Conservation (phyloP, 1,140 invertebrate genomes). For the Solenopsis invicta region DNA sequence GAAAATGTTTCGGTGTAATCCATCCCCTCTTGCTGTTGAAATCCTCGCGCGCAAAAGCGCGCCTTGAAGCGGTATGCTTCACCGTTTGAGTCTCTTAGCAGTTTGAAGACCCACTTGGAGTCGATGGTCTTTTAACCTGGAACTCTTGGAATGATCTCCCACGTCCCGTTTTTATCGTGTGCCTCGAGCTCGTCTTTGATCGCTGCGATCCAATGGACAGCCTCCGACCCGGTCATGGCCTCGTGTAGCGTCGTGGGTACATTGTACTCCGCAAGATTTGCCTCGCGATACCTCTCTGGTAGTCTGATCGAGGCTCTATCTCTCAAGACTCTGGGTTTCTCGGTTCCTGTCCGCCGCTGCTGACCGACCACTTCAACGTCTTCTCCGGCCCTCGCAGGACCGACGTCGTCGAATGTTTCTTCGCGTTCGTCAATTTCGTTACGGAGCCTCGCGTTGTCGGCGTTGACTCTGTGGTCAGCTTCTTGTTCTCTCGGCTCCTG, state of each 20-base stretch:
- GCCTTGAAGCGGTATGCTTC: background rate
- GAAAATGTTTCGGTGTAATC: background rate
- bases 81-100: background rate
- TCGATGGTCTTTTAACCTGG: background rate
- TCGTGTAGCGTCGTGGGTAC: background rate
- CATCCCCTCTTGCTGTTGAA: background rate
- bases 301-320: too few relatives aligned
- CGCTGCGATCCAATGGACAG: background rate
- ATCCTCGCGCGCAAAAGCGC: background rate
- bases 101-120: background rate
- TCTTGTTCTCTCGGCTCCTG: too few relatives aligned
- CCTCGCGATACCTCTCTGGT: too few relatives aligned
- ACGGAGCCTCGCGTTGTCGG: too few relatives aligned
- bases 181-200: background rate
- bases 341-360: too few relatives aligned
- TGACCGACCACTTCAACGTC: too few relatives aligned
- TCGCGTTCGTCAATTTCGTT: too few relatives aligned
- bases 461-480: too few relatives aligned
- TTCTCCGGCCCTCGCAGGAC: too few relatives aligned
- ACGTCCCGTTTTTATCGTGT: background rate
- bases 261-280: background rate
- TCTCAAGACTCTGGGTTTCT: too few relatives aligned
- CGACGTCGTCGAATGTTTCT: too few relatives aligned
- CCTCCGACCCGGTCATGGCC: background rate
- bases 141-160: background rate